Percentiles rank a stretch among this genome's conserved stretches.
phyloP scores from a whole-genome alignment of 2,888 invertebrate genomes.

The Periphyllus acericola region DNA sequence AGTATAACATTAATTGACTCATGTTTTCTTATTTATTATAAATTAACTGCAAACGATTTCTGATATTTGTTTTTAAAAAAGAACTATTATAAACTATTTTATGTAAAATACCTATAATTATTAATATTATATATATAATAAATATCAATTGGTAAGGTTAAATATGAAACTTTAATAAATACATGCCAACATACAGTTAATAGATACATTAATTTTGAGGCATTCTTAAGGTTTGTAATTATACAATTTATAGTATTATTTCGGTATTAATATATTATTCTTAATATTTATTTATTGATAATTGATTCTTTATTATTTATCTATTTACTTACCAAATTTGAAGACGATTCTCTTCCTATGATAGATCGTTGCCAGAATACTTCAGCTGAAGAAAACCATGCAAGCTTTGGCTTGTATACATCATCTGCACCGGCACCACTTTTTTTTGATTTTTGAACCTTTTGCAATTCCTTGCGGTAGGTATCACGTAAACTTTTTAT shows the following conservation, averaged over 20 bases:
- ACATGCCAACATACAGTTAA: slow-evolving; percentile 23
- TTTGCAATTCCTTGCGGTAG: slow-evolving; percentile 20
- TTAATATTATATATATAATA: slow-evolving; percentile 29
- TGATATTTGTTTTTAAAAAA: slow-evolving; percentile 24
- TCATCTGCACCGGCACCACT: slow-evolving; percentile 22
- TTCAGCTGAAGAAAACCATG: slow-evolving; percentile 37
- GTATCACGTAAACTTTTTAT: slow-evolving; percentile 32
- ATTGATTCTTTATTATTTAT: slow-evolving; percentile 21
- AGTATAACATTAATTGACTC: slow-evolving; percentile 20
- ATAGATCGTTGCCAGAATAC: slow-evolving; percentile 29
- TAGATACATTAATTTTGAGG: slow-evolving; percentile 27
- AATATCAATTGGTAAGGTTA: slow-evolving; percentile 34
- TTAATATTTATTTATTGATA: slow-evolving; percentile 33
- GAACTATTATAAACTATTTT: slow-evolving; percentile 28
- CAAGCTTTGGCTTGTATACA: slow-evolving; percentile 18
- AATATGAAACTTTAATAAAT: slow-evolving; percentile 41
- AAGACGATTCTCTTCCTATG: slow-evolving; percentile 24
- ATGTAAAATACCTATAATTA: slow-evolving; percentile 26
- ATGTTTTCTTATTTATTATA: slow-evolving; percentile 32
- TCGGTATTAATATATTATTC: slow-evolving; percentile 18
- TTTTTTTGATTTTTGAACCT: slow-evolving; percentile 40
- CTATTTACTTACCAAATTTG: slow-evolving; percentile 38
- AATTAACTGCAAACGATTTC: slow-evolving; percentile 21
- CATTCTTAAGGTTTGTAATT: slow-evolving; percentile 36
- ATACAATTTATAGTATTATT: slow-evolving; percentile 20